phyloP scores from a whole-genome alignment of 2,888 invertebrate species.

The Amphipoea lucens region DNA sequence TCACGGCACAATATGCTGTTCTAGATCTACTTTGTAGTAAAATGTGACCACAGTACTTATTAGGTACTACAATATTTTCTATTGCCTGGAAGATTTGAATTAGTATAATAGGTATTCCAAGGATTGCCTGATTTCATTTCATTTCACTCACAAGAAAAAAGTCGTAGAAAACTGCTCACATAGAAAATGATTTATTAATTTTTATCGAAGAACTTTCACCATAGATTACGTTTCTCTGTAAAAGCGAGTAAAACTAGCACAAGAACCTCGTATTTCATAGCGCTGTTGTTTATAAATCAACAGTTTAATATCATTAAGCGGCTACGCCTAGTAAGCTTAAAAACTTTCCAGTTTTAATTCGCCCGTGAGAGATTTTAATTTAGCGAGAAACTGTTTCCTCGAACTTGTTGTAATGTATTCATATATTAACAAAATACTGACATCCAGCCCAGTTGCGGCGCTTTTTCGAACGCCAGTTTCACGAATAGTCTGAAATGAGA shows the following conservation, averaged over 20 bases:
- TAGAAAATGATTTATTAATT: constrained; percentile 39
- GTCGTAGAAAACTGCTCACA: background rate
- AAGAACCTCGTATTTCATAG: constrained; percentile 72
- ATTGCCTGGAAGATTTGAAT: background rate
- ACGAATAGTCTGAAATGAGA: constrained; percentile 27
- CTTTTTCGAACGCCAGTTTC: constrained; percentile 32
- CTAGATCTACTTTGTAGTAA: background rate
- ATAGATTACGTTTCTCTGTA: constrained; percentile 48
- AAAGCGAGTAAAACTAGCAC: constrained; percentile 47
- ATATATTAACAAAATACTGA: constrained; percentile 81
- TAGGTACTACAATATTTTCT: background rate
- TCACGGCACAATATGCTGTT: background rate
- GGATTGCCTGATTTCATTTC: background rate
- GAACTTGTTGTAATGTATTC: constrained; percentile 85
- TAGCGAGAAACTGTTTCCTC: constrained; percentile 83
- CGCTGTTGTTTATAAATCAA: constrained; percentile 84
- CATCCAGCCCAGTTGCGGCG: constrained; percentile 64
- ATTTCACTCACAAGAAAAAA: background rate
- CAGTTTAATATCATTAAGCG: constrained; percentile 86
- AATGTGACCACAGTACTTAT: background rate
- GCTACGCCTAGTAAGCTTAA: constrained; percentile 83
- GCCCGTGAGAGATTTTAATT: constrained; percentile 85
- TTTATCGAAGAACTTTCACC: constrained; percentile 61
- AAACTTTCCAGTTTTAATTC: constrained; percentile 85
- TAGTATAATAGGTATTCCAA: background rate